Conservation (phyloP, 2,888 invertebrate genomes). For the Himalopsyche anomala region DNA sequence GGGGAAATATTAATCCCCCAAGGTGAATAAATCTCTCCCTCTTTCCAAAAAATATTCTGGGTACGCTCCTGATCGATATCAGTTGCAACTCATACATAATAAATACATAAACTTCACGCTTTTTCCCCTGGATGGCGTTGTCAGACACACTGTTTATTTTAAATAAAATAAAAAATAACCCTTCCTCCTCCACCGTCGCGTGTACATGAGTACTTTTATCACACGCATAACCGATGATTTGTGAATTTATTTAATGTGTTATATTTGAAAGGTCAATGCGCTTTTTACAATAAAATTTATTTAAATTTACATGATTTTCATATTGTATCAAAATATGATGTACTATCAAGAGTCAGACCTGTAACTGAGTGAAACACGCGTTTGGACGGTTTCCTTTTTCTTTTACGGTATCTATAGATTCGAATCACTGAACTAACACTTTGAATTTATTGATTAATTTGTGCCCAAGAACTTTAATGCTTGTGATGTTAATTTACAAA, state of each 20-base stretch:
- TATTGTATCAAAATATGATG: no score
- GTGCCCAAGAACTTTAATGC: no score
- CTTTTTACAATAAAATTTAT: no score
- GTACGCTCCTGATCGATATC: constrained; percentile 34
- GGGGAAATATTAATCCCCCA: constrained; percentile 37
- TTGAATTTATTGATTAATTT: no score
- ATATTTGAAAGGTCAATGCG: no score
- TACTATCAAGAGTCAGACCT: no score
- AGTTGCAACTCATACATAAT: constrained; percentile 43
- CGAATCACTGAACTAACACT: no score
- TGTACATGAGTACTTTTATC: constrained; percentile 12
- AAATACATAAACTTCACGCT: constrained; percentile 43
- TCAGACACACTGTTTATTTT: constrained; percentile 40
- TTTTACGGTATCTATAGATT: no score
- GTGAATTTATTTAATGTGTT: constrained; percentile 31
- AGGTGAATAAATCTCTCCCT: constrained; percentile 37
- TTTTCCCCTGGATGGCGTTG: constrained; percentile 28
- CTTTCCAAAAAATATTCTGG: constrained; percentile 28
- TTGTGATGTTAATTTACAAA: no score
- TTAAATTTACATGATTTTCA: no score
- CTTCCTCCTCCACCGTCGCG: background rate
- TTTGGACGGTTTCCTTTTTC: no score
- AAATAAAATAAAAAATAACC: constrained; percentile 1
- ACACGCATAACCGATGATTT: background rate
- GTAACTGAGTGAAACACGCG: no score